Evolutionary conservation across 64 coral and sea anemone genomes (phyloP).

Genomic region (Montipora capricornis): DNA sequence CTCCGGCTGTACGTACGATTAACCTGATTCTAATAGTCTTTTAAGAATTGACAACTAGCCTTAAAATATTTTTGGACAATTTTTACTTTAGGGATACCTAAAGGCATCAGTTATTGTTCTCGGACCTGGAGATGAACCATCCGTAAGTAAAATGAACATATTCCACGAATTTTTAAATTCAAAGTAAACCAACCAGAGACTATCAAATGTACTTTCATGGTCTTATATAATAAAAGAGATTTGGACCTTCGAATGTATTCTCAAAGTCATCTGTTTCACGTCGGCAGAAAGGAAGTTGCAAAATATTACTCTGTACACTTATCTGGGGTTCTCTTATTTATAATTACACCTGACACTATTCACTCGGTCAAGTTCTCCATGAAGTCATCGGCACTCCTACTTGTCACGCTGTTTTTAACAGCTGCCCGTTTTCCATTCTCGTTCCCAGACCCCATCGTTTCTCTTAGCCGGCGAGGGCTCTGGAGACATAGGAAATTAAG

Average conservation of each 20-base stretch:
- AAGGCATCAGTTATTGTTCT: slow-evolving; percentile 54
- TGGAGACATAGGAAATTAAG: too few relatives aligned
- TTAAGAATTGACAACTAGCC: too few relatives aligned
- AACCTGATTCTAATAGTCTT: neutral
- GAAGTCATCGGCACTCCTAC: too few relatives aligned
- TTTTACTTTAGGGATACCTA: slow-evolving; percentile 54
- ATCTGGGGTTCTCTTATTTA: neutral
- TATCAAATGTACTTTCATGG: too few relatives aligned
- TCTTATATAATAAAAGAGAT: too few relatives aligned
- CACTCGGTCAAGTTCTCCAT: neutral
- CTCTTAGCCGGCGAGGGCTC: too few relatives aligned
- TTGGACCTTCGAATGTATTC: too few relatives aligned
- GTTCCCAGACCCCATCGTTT: too few relatives aligned
- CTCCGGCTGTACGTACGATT: slow-evolving; percentile 52
- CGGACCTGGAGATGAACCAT: slow-evolving; percentile 57
- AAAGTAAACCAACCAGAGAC: too few relatives aligned
- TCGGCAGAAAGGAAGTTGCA: neutral
- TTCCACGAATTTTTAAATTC: neutral
- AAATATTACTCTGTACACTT: neutral
- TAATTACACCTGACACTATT: neutral
- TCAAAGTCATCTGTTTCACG: too few relatives aligned
- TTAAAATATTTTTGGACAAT: neutral
- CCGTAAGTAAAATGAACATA: slow-evolving; percentile 12
- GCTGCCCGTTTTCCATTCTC: too few relatives aligned
- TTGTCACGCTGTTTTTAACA: too few relatives aligned